Percentiles rank a stretch among this genome's conserved stretches.
Conservation (phyloP, 2,113 vertebrate genomes). For the Ramphastos sulfuratus region DNA sequence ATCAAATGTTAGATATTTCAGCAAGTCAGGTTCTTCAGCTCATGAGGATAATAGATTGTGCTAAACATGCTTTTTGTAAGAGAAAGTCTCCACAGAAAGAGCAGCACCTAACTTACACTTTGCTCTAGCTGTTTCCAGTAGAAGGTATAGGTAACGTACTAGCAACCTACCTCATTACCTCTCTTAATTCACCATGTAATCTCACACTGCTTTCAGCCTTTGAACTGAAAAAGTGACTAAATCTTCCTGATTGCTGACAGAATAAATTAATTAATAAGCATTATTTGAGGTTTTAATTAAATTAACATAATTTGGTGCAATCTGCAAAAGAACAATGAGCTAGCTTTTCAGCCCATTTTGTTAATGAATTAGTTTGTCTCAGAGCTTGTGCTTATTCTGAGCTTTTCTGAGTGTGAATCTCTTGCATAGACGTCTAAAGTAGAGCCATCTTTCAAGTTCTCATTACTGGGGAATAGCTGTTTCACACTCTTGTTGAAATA, state of each 20-base stretch:
- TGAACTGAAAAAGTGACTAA: not conserved
- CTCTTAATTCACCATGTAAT: not conserved
- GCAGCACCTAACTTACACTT: not conserved
- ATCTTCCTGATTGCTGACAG: not conserved
- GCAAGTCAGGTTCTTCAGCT: not conserved
- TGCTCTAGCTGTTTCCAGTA: not conserved
- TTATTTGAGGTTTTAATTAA: constrained; percentile 67
- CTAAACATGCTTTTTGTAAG: not conserved
- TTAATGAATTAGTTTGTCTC: constrained; percentile 5
- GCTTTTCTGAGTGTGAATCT: not conserved
- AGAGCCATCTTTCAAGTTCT: not conserved
- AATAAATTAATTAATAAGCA: constrained; percentile 63
- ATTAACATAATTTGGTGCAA: constrained; percentile 51
- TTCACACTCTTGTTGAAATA: not conserved
- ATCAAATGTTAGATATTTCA: not conserved
- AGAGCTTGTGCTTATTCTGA: not conserved
- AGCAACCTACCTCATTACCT: not conserved
- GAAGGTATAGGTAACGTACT: not conserved
- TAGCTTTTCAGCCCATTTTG: constrained; percentile 15
- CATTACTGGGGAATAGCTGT: not conserved
- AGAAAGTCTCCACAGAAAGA: not conserved
- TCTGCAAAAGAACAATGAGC: constrained; percentile 22
- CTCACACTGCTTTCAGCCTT: not conserved
- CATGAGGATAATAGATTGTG: not conserved
- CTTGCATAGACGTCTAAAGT: not conserved